phyloP scores from a whole-genome alignment of 2,888 invertebrate species.

The Aethes cnicana region DNA sequence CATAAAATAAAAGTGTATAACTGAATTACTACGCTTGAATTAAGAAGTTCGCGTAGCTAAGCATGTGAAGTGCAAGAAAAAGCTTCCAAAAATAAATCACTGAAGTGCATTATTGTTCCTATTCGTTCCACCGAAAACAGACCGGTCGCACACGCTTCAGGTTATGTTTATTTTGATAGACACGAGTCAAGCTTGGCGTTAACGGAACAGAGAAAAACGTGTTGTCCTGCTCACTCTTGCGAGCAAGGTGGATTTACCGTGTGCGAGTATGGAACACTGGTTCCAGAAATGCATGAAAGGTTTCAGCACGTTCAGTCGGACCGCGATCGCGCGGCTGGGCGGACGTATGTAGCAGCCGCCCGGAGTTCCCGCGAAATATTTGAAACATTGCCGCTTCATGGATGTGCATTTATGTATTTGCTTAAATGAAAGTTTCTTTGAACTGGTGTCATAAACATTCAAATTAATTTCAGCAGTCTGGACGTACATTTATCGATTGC shows the following conservation, averaged over 20 bases:
- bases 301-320: slow-evolving; percentile 56
- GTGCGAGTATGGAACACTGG: slow-evolving; percentile 43
- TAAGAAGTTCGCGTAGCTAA: not conserved
- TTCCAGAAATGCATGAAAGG: slow-evolving; percentile 52
- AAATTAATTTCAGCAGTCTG: not conserved
- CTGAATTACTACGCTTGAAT: too few relatives aligned
- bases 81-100: slow-evolving; percentile 25
- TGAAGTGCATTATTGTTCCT: slow-evolving; percentile 28
- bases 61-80: slow-evolving; percentile 10
- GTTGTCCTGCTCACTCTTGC: slow-evolving; percentile 52
- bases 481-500: slow-evolving; percentile 15
- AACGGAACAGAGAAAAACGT: slow-evolving; percentile 39
- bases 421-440: not conserved
- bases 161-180: slow-evolving; percentile 61
- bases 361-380: slow-evolving; percentile 39
- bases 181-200: slow-evolving; percentile 47
- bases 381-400: slow-evolving; percentile 40
- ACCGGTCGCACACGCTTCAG: slow-evolving; percentile 57
- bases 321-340: slow-evolving; percentile 72
- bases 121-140: slow-evolving; percentile 45
- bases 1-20: too few relatives aligned
- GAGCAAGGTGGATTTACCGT: slow-evolving; percentile 48
- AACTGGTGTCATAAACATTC: slow-evolving; percentile 7
- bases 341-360: slow-evolving; percentile 55
- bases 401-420: slow-evolving; percentile 28